Base-by-base conservation (phyloP, 2,888 invertebrate species). In the Allacma fusca region DNA sequence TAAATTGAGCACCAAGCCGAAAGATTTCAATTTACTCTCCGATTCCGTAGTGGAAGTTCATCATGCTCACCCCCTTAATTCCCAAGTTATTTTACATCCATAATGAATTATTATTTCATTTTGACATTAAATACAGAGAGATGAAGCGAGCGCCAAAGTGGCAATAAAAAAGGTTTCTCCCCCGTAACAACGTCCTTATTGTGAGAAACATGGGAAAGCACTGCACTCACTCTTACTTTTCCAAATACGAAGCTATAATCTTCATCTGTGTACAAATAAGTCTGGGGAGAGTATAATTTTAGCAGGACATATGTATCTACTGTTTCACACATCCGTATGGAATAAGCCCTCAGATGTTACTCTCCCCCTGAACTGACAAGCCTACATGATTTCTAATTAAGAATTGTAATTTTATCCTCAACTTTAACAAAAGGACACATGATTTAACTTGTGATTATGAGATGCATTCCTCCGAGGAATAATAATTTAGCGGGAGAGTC, bases 1-100 rank as follows among this genome's bases (percentile, higher is more conserved):
- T 65, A 75, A 75, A 75, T 67, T 75, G 75, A 75, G 57, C 28
- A 21, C 68, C 29, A 73, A 68, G 68, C 29, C 50, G 75, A 75
- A 75, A 75, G 75, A 75, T 75, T 75, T 75, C 75, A 75, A 75
- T 75, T 75, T 75, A 75, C 24, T 44, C 21, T 29, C 40, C 34
- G n/a, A 26, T 68, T 29, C 26, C 23, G 12, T 34, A 68, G 40
- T 40, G 34, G 40, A 23, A 40, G 40, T 21, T 68, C 73, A 73
- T 59, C 71, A 71, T 57, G 24, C 62, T 62, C 57, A 21, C 62
- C 26, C 62, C 16, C 16, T 62, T 24, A 23, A 5, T 62, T 24
- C 26, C 2, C 24, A 24, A 62, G 7, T 62, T 23, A 62, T 62
- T 62, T 62, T 62, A 62, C 62, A 62, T 62, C 62, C 62, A 26